Evolutionary conservation across 2,113 vertebrate genomes (phyloP).

Genomic region (Amblyopsis rosae): DNA sequence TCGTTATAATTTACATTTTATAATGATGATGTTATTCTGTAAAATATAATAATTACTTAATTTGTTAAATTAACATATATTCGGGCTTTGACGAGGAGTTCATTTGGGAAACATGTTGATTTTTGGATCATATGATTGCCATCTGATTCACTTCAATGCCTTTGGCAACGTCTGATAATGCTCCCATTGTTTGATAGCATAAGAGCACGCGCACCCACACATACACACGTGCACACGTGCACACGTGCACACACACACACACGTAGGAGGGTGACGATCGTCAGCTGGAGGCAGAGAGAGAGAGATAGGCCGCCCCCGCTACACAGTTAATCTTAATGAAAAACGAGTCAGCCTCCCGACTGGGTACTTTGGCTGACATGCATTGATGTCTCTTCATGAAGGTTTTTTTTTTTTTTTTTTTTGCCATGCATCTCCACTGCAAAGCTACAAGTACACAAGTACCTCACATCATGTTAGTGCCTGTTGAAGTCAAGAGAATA

Average conservation of each 20-base stretch:
- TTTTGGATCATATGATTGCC: conserved; percentile 52
- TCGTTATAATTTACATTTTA: too few relatives aligned
- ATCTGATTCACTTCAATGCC: conserved; percentile 49
- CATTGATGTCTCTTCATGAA: conserved; percentile 55
- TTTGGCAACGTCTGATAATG: conserved; percentile 61
- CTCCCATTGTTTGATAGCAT: conserved; percentile 58
- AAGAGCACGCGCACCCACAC: conserved; percentile 35
- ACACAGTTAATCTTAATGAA: conserved; percentile 75
- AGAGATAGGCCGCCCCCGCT: conserved; percentile 57
- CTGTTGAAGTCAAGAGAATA: too few relatives aligned
- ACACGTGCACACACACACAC: conserved; percentile 20
- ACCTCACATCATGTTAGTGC: not conserved
- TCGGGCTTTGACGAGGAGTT: conserved; percentile 2
- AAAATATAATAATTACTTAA: too few relatives aligned
- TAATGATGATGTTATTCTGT: too few relatives aligned
- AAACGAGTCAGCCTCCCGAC: conserved; percentile 67
- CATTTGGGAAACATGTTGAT: conserved; percentile 47
- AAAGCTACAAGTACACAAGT: conserved; percentile 26
- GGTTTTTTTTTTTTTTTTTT: conserved; percentile 16
- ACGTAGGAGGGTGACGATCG: conserved; percentile 61
- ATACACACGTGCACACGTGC: conserved; percentile 24
- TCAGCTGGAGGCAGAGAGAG: conserved; percentile 64
- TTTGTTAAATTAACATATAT: not conserved
- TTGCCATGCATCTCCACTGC: not conserved
- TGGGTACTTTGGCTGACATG: conserved; percentile 64